phyloP scores from a whole-genome alignment of 2,888 invertebrate species.

The Diaperis boleti region DNA sequence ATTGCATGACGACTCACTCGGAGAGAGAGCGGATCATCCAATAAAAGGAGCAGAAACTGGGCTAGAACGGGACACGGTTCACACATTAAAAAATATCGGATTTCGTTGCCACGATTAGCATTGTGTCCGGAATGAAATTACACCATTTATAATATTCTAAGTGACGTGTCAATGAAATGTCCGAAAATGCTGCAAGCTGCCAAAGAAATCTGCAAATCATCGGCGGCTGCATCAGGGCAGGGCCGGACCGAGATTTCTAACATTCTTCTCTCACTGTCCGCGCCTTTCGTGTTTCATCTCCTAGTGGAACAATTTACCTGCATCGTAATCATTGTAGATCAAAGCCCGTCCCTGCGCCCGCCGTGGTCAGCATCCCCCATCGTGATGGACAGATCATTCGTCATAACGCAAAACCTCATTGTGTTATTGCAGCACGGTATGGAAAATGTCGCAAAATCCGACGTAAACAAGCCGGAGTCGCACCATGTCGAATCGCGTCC shows the following conservation, averaged over 20 bases:
- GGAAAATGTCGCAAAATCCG: slow-evolving; percentile 63
- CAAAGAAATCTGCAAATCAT: slow-evolving; percentile 63
- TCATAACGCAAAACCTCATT: slow-evolving; percentile 62
- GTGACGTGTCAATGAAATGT: slow-evolving; percentile 64
- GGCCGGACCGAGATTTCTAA: slow-evolving; percentile 49
- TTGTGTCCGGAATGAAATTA: slow-evolving; percentile 59
- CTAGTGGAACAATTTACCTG: no score
- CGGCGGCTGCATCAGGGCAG: slow-evolving; percentile 58
- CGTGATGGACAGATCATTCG: slow-evolving; percentile 64
- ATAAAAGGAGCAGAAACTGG: slow-evolving; percentile 16
- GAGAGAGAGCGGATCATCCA: slow-evolving; percentile 14
- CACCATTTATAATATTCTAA: slow-evolving; percentile 65
- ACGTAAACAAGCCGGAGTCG: slow-evolving; percentile 59
- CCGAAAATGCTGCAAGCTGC: slow-evolving; percentile 52
- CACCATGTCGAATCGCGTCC: slow-evolving; percentile 39
- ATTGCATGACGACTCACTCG: slow-evolving; percentile 36
- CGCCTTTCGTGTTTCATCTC: no score
- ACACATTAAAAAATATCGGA: slow-evolving; percentile 56
- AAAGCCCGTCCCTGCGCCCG: slow-evolving; percentile 8
- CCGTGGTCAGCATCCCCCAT: slow-evolving; percentile 59
- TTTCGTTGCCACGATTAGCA: slow-evolving; percentile 58
- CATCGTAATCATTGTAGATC: no score
- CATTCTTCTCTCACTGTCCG: no score
- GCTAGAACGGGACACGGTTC: slow-evolving; percentile 10
- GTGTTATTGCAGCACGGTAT: slow-evolving; percentile 61